Evolutionary conservation across 2,888 invertebrate genomes (phyloP), one percentile per base, ranked within the genome.

Genomic region (Zaprionus obscuricornis): DNA sequence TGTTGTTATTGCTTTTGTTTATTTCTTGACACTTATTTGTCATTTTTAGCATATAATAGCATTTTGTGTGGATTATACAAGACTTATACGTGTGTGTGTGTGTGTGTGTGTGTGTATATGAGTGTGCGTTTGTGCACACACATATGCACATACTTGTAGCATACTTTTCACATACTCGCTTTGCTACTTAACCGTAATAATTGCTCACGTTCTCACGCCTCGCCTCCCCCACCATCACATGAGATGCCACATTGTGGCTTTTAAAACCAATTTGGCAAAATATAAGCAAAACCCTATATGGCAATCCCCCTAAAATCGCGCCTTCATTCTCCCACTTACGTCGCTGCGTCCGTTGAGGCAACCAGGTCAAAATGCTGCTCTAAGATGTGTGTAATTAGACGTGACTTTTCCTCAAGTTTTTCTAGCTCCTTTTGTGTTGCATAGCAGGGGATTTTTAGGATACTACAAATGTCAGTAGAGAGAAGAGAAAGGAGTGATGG

Each of bases 341-440:
- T n/a, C 22, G 10, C 24, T 3, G 5, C 3, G 8, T 33, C 39
- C 50, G 18, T 24, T 34, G 40, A 34, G 57, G 56, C 68, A 81
- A 81, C 74, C 78, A 84, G 78, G 78, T 79, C 78, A 79, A 79
- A 78, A 79, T 40, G 66, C 69, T 69, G 66, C 78, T 74, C 60
- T 62, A 58, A 79, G 71, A 81, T 84, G 84, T 81, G 78, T 78
- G 82, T 82, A 79, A 79, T 79, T 79, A 79, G 85, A 79, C 85
- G 85, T 79, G 85, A 79, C 79, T 84, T 79, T 82, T 84, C 66
- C 82, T 84, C 63, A 73, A 84, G 82, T 86, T 86, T 77, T 81
- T 60, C 69, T 50, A 13, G 55, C 57, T 58, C 36, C 54, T 36
- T 51, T 64, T 63, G 59, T 66, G 51, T 40, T n/a, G 16, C 49